These are phyloP conservation scores for Anhinga anhinga DNA, from an alignment of 2,113 vertebrate genomes.

Conservation along the genomic window DNA sequence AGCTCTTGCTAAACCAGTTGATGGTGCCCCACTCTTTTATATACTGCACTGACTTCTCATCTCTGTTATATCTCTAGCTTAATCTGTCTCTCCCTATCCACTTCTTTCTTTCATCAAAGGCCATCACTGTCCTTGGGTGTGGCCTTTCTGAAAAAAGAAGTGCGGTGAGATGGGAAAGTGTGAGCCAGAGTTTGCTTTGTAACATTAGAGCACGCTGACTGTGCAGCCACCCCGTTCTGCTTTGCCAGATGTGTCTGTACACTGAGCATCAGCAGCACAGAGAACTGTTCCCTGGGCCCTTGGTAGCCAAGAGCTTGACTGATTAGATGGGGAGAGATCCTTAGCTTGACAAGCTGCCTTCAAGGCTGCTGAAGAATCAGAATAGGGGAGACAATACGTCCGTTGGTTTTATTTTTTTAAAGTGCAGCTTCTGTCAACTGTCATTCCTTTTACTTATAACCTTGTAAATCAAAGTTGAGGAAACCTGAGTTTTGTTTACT, in stretches of 20 bases:
- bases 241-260: not conserved
- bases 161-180: not conserved
- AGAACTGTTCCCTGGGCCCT: not conserved
- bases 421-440: not conserved
- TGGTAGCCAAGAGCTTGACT: not conserved
- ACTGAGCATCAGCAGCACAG: not conserved
- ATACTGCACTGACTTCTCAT: not conserved
- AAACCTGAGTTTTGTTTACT: not conserved
- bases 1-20: not conserved
- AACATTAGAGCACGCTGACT: not conserved
- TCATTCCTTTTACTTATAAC: not conserved
- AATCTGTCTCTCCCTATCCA: not conserved
- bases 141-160: not conserved
- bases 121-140: not conserved
- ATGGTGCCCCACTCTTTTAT: not conserved
- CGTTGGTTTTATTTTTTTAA: not conserved
- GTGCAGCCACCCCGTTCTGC: not conserved
- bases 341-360: not conserved
- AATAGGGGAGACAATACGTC: not conserved
- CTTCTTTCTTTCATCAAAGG: not conserved
- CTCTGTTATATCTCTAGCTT: not conserved
- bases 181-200: not conserved
- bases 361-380: not conserved
- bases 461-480: not conserved
- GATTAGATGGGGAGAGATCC: not conserved